Evolutionary conservation across 2,797 vertebrate species (phyloP).

Genomic region (Syngnathus acus): DNA sequence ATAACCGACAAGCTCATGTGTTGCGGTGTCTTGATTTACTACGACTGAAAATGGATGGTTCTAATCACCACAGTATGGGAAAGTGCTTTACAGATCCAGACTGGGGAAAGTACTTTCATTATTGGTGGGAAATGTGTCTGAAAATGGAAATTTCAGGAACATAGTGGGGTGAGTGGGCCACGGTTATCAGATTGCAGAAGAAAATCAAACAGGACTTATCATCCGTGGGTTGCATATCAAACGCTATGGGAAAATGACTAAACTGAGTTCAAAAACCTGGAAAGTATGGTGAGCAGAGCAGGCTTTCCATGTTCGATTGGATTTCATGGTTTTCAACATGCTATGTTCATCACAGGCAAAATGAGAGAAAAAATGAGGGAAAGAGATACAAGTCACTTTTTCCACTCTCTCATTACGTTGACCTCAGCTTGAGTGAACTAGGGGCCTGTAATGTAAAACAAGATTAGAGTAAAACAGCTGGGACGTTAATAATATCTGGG

Average conservation of each 20-base stretch:
- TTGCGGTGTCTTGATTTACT: not conserved
- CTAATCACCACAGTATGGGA: conserved; percentile 7
- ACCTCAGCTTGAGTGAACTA: conserved; percentile 52
- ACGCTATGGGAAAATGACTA: conserved; percentile 36
- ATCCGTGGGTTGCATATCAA: conserved; percentile 25
- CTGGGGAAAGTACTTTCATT: conserved; percentile 20
- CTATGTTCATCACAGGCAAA: conserved; percentile 60
- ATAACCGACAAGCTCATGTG: not conserved
- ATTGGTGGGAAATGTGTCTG: conserved; percentile 29
- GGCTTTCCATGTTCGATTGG: conserved; percentile 54
- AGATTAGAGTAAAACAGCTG: conserved; percentile 30
- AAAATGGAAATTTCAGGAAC: conserved; percentile 41
- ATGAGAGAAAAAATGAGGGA: conserved; percentile 33
- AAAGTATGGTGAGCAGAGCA: conserved; percentile 44
- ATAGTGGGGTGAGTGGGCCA: conserved; percentile 5
- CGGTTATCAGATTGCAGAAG: conserved; percentile 25
- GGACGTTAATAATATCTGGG: conserved; percentile 28
- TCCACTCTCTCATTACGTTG: conserved; percentile 61
- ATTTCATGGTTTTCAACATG: conserved; percentile 57
- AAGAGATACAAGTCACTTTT: conserved; percentile 44
- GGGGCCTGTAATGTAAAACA: conserved; percentile 29
- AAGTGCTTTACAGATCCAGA: conserved; percentile 11
- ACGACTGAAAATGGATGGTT: conserved; percentile 15
- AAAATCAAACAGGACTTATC: conserved; percentile 38
- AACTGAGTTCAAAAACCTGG: conserved; percentile 38